Base-by-base conservation (phyloP, 2,113 vertebrate genomes). In the Henicopernis longicauda region DNA sequence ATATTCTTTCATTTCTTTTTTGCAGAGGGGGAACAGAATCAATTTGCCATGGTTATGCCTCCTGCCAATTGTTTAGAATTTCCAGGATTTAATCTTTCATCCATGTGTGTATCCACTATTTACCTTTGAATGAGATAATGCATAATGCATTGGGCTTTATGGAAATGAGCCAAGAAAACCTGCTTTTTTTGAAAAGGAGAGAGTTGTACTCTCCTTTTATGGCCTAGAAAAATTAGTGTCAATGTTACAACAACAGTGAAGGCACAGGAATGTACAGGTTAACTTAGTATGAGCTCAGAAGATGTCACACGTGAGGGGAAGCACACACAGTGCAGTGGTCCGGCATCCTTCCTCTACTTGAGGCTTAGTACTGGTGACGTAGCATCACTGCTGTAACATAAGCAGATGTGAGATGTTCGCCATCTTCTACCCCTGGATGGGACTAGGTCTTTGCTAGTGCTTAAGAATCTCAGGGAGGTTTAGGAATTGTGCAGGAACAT, bases 11-110 rank as follows among this genome's bases (percentile, higher is more conserved):
- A 95, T 98, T 98, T 97, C 89, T 97, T 96, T 92, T 97, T 98
- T 97, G 86, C 86, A 97, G 97, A 95, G 85, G 86, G 96, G 94
- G 95, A 96, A 97, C 91, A 96, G 97, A 98, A 98, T 98, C 96
- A 95, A 98, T 98, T 98, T 98, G 97, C 94, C 95, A 97, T 98
- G 98, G 97, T 92, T 98, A 92, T 97, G 97, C 97, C 97, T 98
- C 96, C 96, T 97, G 86, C 97, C 97, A 97, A 97, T 98, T 96
- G 98, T 98, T 98, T 98, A 97, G 97, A 98, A 97, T 82, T 96
- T 97, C 93, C 96, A 55, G 95, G 96, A 98, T 97, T 98, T 98
- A 98, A 98, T 98, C 97, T 98, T 98, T 97, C 97, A 97, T 98
- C 97, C 97, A 59, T 96, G 97, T 97, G 96, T 96, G 91, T 97